A percentile compares a stretch with the other conserved stretches of the same genome.
Conservation (phyloP, 2,113 vertebrate species). For the Hipposideros armiger region DNA sequence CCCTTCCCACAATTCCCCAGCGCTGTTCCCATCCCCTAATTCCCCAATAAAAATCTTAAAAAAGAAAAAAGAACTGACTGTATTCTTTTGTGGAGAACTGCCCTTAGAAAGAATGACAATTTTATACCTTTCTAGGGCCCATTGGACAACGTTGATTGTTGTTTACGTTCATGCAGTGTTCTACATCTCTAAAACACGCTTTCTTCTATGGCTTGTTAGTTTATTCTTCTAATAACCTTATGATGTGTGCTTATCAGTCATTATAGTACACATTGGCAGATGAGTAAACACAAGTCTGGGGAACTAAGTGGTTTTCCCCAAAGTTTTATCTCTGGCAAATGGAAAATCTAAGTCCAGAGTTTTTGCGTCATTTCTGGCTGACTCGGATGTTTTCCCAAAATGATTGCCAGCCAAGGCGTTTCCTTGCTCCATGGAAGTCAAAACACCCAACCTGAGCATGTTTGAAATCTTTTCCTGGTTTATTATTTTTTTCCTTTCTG, state of each 20-base stretch:
- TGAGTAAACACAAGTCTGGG: background rate
- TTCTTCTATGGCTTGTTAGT: background rate
- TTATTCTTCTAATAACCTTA: background rate
- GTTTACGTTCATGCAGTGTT: background rate
- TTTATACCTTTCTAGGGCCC: background rate
- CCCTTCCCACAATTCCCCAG: too few relatives aligned
- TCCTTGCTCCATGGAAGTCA: background rate
- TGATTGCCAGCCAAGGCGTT: background rate
- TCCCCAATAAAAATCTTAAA: too few relatives aligned
- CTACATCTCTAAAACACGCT: background rate
- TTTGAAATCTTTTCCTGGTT: background rate
- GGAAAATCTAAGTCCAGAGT: background rate
- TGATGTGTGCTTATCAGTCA: background rate
- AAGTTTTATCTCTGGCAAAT: background rate
- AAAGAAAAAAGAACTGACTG: background rate
- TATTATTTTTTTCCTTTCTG: background rate
- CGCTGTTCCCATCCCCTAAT: too few relatives aligned
- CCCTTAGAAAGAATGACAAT: background rate
- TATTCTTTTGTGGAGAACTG: background rate
- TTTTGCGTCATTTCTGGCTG: background rate
- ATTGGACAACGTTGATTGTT: background rate
- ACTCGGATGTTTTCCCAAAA: background rate
- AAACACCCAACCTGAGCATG: background rate
- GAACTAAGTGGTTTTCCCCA: slow-evolving; percentile 6
- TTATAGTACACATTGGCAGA: background rate